phyloP scores from a whole-genome alignment of 2,888 invertebrate species.

The Lydus trimaculatus region DNA sequence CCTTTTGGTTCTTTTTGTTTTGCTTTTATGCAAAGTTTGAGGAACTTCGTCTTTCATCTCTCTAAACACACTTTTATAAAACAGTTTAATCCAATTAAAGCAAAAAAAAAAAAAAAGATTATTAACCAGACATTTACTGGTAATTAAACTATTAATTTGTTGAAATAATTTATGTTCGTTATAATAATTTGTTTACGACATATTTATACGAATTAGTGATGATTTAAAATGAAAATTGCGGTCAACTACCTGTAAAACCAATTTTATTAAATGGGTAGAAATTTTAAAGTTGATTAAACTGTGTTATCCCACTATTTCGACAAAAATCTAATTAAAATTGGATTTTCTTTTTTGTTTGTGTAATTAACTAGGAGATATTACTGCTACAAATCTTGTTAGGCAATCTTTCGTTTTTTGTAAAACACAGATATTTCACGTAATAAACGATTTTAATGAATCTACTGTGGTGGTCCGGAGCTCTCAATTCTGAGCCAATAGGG shows the following conservation, averaged over 20 bases:
- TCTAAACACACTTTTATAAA: background rate
- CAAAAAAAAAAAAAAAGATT: too few species aligned
- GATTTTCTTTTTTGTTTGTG: background rate
- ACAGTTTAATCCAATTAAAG: background rate
- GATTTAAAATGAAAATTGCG: background rate
- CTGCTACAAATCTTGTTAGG: background rate
- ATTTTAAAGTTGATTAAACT: slow-evolving; percentile 1
- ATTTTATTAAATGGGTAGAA: background rate
- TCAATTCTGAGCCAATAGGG: too few species aligned
- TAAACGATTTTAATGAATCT: background rate
- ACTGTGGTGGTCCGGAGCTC: background rate
- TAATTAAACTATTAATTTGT: background rate
- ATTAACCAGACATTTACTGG: background rate
- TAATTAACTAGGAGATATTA: background rate
- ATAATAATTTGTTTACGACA: background rate
- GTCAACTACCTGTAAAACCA: slow-evolving; percentile 2
- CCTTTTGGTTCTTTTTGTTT: background rate
- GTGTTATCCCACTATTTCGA: background rate
- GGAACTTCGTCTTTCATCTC: background rate
- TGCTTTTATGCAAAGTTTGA: too few species aligned
- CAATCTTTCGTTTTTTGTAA: background rate
- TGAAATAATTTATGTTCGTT: background rate
- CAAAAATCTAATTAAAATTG: background rate
- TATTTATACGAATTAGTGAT: background rate
- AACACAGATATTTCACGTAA: background rate